phyloP scores from a whole-genome alignment of 1,140 invertebrate genomes.

The Diachasmimorpha longicaudata region DNA sequence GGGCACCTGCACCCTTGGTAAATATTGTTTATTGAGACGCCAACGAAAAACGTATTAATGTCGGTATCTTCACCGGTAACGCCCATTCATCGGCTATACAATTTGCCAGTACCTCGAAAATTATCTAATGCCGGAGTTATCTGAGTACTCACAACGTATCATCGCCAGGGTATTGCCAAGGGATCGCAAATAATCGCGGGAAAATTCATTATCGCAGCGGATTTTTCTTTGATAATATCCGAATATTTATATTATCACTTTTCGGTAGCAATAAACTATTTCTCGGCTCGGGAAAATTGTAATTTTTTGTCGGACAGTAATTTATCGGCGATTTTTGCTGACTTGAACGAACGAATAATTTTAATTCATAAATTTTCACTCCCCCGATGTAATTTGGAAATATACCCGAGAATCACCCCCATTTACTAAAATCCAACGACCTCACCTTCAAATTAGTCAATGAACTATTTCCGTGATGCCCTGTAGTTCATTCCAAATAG shows the following conservation, averaged over 20 bases:
- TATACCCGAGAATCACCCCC: not conserved
- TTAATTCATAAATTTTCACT: too few species aligned
- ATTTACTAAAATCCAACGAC: not conserved
- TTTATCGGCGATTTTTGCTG: too few species aligned
- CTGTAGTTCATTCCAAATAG: constrained; percentile 15
- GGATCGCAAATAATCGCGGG: too few species aligned
- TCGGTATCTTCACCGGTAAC: constrained; percentile 22
- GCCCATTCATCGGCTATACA: constrained; percentile 2
- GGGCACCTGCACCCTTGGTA: constrained; percentile 40
- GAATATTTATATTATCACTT: too few species aligned
- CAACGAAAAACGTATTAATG: constrained; percentile 44
- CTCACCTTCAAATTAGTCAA: not conserved
- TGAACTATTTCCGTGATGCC: not conserved
- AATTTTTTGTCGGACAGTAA: too few species aligned
- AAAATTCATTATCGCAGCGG: too few species aligned
- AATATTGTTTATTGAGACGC: constrained; percentile 58
- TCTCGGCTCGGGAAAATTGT: too few species aligned
- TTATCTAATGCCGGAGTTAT: not conserved
- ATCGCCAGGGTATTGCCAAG: not conserved
- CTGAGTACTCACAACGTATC: not conserved
- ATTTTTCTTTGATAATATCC: too few species aligned
- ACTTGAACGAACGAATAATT: too few species aligned
- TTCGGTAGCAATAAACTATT: too few species aligned
- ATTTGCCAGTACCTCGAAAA: not conserved
- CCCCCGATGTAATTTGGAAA: too few species aligned